Percentiles rank a stretch among this genome's conserved stretches.
Conservation (phyloP, 2,113 vertebrate genomes). For the Montifringilla adamsi region DNA sequence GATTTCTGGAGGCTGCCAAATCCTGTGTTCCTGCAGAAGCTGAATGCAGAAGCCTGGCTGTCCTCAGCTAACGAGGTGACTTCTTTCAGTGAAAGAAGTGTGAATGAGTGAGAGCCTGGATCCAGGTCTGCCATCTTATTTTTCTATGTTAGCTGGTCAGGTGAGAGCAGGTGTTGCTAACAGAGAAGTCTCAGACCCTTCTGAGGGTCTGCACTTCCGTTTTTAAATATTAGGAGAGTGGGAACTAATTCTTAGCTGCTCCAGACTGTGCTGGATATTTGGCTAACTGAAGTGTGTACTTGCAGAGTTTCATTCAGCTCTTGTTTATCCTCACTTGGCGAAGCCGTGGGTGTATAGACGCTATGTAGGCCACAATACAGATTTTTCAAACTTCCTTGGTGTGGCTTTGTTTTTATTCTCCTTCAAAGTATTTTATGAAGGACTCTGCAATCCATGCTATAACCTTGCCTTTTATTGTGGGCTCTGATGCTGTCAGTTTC, state of each 20-base stretch:
- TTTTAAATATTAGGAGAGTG: not conserved
- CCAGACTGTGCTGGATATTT: not conserved
- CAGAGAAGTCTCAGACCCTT: not conserved
- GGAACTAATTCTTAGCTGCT: not conserved
- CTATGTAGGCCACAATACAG: slow-evolving; percentile 36
- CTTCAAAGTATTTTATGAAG: not conserved
- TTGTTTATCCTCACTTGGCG: slow-evolving; percentile 40
- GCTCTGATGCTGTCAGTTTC: fast-evolving
- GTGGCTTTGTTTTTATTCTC: not conserved
- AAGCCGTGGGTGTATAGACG: slow-evolving; percentile 47
- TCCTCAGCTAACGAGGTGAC: not conserved
- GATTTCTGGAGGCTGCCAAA: slow-evolving; percentile 50
- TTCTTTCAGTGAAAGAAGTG: not conserved
- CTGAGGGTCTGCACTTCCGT: not conserved
- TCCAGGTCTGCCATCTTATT: not conserved
- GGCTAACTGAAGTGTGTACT: not conserved
- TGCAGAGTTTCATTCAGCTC: slow-evolving; percentile 42
- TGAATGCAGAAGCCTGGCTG: not conserved
- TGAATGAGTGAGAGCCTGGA: not conserved
- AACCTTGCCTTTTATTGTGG: not conserved
- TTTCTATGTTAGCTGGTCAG: not conserved
- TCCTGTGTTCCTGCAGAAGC: not conserved
- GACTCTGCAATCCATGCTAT: not conserved
- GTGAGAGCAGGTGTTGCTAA: not conserved
- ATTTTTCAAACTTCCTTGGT: not conserved